A percentile compares a stretch with the other conserved stretches of the same genome.
Evolutionary conservation across 2,888 invertebrate genomes (phyloP).

Genomic region (Patella depressa): DNA sequence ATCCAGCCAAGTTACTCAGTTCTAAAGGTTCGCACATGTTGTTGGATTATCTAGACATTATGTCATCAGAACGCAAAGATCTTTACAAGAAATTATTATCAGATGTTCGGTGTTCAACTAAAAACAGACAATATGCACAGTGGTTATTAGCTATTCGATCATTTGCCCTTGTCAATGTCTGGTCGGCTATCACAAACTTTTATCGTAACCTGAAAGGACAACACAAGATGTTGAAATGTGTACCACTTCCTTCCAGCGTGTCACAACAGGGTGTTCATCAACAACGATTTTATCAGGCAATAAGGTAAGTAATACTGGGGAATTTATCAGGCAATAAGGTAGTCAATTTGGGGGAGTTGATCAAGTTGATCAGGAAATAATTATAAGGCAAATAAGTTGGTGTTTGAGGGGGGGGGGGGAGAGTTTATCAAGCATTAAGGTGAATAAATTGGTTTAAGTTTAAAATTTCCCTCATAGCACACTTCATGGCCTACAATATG

Average conservation of each 20-base stretch:
- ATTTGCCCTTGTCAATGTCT: slow-evolving; percentile 67
- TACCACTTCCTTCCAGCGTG: slow-evolving; percentile 29
- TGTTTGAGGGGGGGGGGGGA: no score
- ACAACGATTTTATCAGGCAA: slow-evolving; percentile 58
- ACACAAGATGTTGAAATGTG: slow-evolving; percentile 23
- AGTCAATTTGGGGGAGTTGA: no score
- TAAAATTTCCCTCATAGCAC: no score
- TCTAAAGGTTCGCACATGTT: slow-evolving; percentile 63
- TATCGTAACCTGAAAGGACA: slow-evolving; percentile 57
- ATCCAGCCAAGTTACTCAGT: slow-evolving; percentile 62
- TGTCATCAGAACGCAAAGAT: slow-evolving; percentile 60
- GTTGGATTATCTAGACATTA: slow-evolving; percentile 65
- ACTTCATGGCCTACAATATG: no score
- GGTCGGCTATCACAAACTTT: slow-evolving; percentile 68
- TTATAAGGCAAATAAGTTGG: no score
- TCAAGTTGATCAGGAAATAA: slow-evolving; percentile 59
- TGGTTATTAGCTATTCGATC: slow-evolving; percentile 67
- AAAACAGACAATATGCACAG: slow-evolving; percentile 67
- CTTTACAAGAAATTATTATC: slow-evolving; percentile 64
- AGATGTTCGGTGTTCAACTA: slow-evolving; percentile 67
- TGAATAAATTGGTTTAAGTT: no score
- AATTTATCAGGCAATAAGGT: no score
- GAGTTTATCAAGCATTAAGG: no score
- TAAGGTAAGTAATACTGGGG: slow-evolving; percentile 40
- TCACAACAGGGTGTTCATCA: slow-evolving; percentile 42